Base-by-base conservation (phyloP, 2,113 vertebrate genomes). In the Hippocampus comes region DNA sequence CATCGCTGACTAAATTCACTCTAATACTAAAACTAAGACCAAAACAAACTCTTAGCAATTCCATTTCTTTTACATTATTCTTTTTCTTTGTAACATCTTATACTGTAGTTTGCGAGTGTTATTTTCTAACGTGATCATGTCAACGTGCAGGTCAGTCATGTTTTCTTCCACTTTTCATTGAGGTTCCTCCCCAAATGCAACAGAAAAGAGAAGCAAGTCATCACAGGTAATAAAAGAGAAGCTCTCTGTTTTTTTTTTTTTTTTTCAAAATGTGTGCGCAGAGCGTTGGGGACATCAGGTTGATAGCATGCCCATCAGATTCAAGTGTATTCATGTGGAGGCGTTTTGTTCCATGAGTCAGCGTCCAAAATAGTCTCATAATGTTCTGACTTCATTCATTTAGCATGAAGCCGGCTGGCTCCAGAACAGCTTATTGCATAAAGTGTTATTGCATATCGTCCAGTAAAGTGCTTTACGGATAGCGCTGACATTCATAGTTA, bases 311-410 rank as follows among this genome's bases (percentile, higher is more conserved):
- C 18, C 59, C 59, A 8, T 27, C 25, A 65, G 63, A 65, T 46
- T 43, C 41, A 25, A 66, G 64, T 66, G 64, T 27, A 27, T 48
- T 66, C 64, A 49, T 49, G 64, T 66, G 64, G 64, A 66, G 64
- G 64, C 43, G 64, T 66, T 66, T 49, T 66, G 64, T 66, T 66
- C 64, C 43, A 48, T 66, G 43, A 66, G 64, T 66, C 64, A 66
- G 43, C 42, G 9, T 66, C 23, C 42, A 66, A 66, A 66, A 49
- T 25, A 27, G 42, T 48, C 23, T 66, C 64, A 66, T 66, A 48
- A 66, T 66, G 23, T 27, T 65, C 63, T 46, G 41, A 46, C 63
- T 43, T 27, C 43, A 66, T 66, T 66, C 43, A 66, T 66, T 66
- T 66, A 49, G n/a, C 43, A 66, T 9, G 42, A 27, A 17, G 43